These are phyloP conservation scores for Metacarcinus magister DNA, from an alignment of 2,888 invertebrate species.

Conservation along the genomic window DNA sequence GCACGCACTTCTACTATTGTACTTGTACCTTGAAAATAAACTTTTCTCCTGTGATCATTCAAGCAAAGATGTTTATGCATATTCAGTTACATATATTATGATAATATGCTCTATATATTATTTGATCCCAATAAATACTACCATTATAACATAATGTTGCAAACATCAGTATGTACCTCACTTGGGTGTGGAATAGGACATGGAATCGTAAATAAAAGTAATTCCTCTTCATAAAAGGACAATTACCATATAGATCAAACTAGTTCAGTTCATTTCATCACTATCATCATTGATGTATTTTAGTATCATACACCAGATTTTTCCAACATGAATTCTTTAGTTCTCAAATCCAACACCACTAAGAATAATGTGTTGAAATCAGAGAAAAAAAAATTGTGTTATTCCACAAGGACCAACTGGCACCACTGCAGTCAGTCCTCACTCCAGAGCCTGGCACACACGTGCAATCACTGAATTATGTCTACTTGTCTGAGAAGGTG, in stretches of 20 bases:
- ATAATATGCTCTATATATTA: not conserved
- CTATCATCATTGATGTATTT: not conserved
- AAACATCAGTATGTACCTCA: not conserved
- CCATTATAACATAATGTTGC: not conserved
- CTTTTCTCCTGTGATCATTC: not conserved
- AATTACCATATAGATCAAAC: not conserved
- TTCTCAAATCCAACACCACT: not conserved
- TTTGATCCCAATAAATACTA: not conserved
- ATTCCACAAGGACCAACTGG: not conserved
- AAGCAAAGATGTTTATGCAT: not conserved
- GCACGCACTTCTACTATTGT: not conserved
- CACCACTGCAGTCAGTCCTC: not conserved
- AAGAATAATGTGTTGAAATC: not conserved
- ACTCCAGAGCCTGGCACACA: not conserved
- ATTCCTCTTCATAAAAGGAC: not conserved
- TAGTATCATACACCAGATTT: not conserved
- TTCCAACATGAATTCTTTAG: not conserved
- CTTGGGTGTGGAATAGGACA: not conserved
- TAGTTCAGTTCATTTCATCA: not conserved
- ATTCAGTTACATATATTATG: not conserved
- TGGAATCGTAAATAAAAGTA: not conserved
- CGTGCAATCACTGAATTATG: not conserved
- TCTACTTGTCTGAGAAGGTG: not conserved
- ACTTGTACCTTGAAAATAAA: not conserved
- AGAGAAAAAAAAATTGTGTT: not conserved